Conservation (phyloP, 2,113 vertebrate species). For the Lanius collurio region DNA sequence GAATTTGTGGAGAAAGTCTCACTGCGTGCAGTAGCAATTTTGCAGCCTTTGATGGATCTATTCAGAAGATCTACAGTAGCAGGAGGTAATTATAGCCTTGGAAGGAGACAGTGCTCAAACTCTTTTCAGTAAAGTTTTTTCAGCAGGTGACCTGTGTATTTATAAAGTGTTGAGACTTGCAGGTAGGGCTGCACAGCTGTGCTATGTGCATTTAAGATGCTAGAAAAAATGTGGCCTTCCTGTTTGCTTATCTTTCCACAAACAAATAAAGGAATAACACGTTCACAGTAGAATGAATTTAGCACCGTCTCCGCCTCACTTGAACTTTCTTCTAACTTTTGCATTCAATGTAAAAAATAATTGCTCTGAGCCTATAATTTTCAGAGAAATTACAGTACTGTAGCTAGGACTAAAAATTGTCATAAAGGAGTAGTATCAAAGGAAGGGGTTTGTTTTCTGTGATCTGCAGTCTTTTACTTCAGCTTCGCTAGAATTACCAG, state of each 20-base stretch:
- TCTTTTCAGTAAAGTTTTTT: background rate
- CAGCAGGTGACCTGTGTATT: background rate
- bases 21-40: background rate
- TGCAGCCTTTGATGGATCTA: background rate
- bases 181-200: background rate
- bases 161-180: background rate
- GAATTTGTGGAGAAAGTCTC: background rate
- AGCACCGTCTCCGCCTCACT: background rate
- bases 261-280: background rate
- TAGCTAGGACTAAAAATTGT: background rate
- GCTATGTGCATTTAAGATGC: background rate
- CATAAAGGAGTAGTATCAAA: background rate
- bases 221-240: background rate
- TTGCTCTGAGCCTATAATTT: background rate
- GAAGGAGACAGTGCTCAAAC: background rate
- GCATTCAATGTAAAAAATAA: background rate
- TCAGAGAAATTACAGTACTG: background rate
- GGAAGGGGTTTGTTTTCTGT: background rate
- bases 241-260: background rate
- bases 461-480: background rate
- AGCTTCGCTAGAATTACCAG: background rate
- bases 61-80: background rate
- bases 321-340: background rate
- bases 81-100: background rate
- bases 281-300: background rate